Evolutionary conservation across 2,888 invertebrate genomes (phyloP), one percentile per base, ranked within the genome.

Genomic region (Drosophila neonasuta): DNA sequence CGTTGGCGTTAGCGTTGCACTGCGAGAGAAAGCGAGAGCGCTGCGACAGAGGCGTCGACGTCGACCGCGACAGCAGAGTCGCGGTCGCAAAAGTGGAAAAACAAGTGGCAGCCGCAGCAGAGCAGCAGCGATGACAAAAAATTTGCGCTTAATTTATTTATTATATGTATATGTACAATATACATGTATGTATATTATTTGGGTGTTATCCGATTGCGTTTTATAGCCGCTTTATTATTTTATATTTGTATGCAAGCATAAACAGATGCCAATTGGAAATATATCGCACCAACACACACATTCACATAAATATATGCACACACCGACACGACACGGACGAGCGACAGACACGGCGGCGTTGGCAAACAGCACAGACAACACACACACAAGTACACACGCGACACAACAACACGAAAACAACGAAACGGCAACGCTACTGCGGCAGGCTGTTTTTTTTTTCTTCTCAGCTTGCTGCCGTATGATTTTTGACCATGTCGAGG

Each of bases 81-180:
- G 68, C 65, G 51, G 57, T 66, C 68, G 64, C 70, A 73, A 78
- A 78, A 78, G 79, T 78, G 70, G 78, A 76, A 79, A 78, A 78
- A 78, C 78, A 78, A 78, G 78, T 78, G 78, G 79, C 74, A 74
- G 66, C 60, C 30, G 34, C 34, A 36, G 34, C 34, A 11, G 34
- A 11, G 34, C 61, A 20, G 41, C 54, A 55, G 20, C 60, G 46
- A 54, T 52, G 54, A 50, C 56, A 61, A 55, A 57, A 57, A 67
- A 60, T 57, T 74, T 70, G 62, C 51, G 70, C 67, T 66, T 61
- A 63, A 45, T 61, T 74, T 57, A 45, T 41, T 59, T 48, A 57
- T 41, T 36, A 36, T 36, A 36, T 36, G n/a, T 36, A 11, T 36
- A 34, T 34, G 34, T 39, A 17, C 24, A 24, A 24, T 17, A 11